Conservation (phyloP, 1,140 invertebrate species). For the Trialeurodes vaporariorum region DNA sequence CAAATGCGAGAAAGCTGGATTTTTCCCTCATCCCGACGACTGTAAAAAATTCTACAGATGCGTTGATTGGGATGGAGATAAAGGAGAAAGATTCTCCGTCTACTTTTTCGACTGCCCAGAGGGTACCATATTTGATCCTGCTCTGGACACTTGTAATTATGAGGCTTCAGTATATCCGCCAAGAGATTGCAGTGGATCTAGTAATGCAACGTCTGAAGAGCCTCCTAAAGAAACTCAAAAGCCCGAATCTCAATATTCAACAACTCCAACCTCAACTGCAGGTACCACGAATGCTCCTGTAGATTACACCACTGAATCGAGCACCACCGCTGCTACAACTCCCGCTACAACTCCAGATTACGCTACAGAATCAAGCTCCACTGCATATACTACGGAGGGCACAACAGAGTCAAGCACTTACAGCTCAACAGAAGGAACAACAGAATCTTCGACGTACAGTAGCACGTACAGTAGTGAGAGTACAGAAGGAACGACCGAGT, state of each 20-base stretch:
- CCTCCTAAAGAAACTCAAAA: conserved; percentile 5
- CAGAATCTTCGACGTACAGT: neutral
- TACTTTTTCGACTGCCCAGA: conserved; percentile 40
- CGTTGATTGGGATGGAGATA: conserved; percentile 43
- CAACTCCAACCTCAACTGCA: conserved; percentile 10
- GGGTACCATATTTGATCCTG: conserved; percentile 45
- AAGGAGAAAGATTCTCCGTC: conserved; percentile 46
- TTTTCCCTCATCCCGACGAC: conserved; percentile 46
- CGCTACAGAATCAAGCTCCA: conserved; percentile 4
- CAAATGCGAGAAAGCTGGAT: conserved; percentile 38
- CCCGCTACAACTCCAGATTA: neutral
- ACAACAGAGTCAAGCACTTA: conserved; percentile 13
- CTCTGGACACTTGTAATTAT: conserved; percentile 40
- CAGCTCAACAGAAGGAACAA: conserved; percentile 14
- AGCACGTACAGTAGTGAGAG: neutral
- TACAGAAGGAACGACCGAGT: neutral
- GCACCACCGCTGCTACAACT: conserved; percentile 11
- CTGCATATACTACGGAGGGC: conserved; percentile 12
- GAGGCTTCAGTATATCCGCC: conserved; percentile 40
- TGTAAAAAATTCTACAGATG: conserved; percentile 62
- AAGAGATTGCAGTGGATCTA: conserved; percentile 33
- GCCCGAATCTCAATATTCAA: conserved; percentile 9
- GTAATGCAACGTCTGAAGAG: neutral
- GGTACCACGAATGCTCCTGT: neutral
- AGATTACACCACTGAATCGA: conserved; percentile 7